Base-by-base conservation (phyloP, 2,113 vertebrate genomes). In the Psophia crepitans region DNA sequence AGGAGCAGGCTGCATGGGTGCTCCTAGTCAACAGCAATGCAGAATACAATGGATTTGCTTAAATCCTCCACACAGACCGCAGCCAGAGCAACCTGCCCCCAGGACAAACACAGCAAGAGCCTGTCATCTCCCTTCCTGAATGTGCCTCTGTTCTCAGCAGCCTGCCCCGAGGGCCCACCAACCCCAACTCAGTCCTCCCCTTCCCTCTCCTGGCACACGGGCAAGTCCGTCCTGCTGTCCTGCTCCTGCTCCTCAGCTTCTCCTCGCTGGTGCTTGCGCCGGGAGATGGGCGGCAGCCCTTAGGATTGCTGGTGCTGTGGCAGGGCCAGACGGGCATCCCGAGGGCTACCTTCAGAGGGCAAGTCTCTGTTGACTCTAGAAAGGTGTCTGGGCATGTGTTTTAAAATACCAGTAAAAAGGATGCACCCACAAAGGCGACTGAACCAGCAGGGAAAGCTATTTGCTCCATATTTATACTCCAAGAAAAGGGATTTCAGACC, bases 41-140 rank as follows among this genome's bases (percentile, higher is more conserved):
- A 5, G 21, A 90, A 32, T 4, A 90, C 79, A 80, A 84, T 2
- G 58, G 68, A 18, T 53, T 35, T 37, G 35, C 66, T 89, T 4
- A 28, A 90, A 80, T 26, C 43, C 37, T 39, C 4, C 0, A 0
- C 48, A 1, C 32, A 71, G 88, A 44, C 11, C 32, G 0, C 9
- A 43, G 95, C 86, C 96, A 89, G 41, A 69, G 75, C 80, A 79
- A 21, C 70, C 66, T 65, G 71, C 58, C 93, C 41, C 4, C 75
- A 1, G 89, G 93, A 28, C 56, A 22, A 35, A 5, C 1, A 2
- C 27, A 8, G 87, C 89, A 14, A 54, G 51, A 70, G 66, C 35
- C 51, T 60, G 8, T 18, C 30, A 6, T 26, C 54, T 77, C 63
- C 48, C 56, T 33, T 61, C 5, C 93, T 93, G 35, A 91, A 92